A percentile compares a stretch with the other conserved stretches of the same genome.
Evolutionary conservation across 1,140 invertebrate genomes (phyloP).

Genomic region (Anoplophora glabripennis): DNA sequence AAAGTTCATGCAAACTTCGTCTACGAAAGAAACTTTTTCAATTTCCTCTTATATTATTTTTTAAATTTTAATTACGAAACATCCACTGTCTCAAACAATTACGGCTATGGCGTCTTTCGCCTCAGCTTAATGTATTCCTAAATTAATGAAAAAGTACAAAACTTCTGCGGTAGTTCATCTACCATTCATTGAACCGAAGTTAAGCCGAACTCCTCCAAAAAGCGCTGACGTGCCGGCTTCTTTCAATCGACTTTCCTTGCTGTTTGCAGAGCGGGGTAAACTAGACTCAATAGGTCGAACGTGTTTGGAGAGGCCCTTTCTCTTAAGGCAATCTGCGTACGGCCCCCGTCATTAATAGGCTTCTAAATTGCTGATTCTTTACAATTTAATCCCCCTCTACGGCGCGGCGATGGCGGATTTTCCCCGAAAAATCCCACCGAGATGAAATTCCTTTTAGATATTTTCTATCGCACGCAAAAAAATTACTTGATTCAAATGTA

Average conservation of each 20-base stretch:
- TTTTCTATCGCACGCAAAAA: too few relatives aligned
- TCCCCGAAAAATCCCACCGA: too few relatives aligned
- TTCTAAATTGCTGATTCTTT: too few relatives aligned
- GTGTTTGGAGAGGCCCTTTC: constrained; percentile 1
- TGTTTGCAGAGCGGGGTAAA: constrained; percentile 6
- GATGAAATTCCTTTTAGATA: too few relatives aligned
- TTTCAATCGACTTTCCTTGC: constrained; percentile 5
- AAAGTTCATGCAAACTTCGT: not conserved
- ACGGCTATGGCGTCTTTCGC: not conserved
- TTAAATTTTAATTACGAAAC: constrained; percentile 12
- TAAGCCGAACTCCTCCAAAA: not conserved
- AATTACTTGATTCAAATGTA: too few relatives aligned
- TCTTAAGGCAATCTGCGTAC: not conserved
- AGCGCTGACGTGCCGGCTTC: constrained; percentile 5
- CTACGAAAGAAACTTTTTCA: constrained; percentile 7
- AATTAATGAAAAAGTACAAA: constrained; percentile 3
- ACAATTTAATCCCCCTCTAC: too few relatives aligned
- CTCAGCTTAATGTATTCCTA: constrained; percentile 6
- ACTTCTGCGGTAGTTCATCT: not conserved
- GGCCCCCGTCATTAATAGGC: not conserved
- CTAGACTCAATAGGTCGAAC: constrained; percentile 5
- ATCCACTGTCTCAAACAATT: constrained; percentile 8
- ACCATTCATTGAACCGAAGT: not conserved
- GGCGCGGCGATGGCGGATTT: too few relatives aligned
- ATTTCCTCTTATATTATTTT: not conserved